A percentile compares a stretch with the other conserved stretches of the same genome.
phyloP scores from a whole-genome alignment of 1,140 invertebrate genomes.

The Megalonaias nervosa region DNA sequence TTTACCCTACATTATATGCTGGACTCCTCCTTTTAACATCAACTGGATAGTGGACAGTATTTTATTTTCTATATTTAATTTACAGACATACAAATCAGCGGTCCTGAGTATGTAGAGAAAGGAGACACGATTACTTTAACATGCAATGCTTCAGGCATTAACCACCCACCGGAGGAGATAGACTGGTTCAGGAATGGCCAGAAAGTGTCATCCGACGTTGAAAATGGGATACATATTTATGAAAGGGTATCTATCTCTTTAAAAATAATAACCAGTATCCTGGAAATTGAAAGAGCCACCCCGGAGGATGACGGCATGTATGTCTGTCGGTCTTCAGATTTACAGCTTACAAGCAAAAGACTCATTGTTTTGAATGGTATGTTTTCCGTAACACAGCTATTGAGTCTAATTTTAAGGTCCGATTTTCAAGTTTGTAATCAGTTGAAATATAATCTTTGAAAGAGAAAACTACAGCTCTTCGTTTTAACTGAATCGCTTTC shows the following conservation, averaged over 20 bases:
- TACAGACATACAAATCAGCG: constrained; percentile 55
- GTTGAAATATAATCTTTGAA: too few species aligned
- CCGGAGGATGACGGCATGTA: constrained; percentile 55
- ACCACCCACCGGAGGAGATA: constrained; percentile 57
- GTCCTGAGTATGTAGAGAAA: constrained; percentile 51
- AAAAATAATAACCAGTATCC: constrained; percentile 53
- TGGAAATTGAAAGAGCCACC: constrained; percentile 49
- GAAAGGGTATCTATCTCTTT: constrained; percentile 45
- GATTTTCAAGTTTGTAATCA: too few species aligned
- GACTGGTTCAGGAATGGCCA: constrained; percentile 65
- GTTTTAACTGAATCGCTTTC: too few species aligned
- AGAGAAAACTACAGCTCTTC: too few species aligned
- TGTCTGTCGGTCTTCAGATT: constrained; percentile 54
- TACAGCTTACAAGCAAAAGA: constrained; percentile 47
- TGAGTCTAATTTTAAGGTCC: too few species aligned
- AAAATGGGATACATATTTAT: constrained; percentile 40
- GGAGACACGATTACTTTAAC: constrained; percentile 46
- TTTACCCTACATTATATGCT: too few species aligned
- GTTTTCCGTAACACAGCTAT: not conserved
- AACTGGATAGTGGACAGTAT: too few species aligned
- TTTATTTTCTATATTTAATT: not conserved
- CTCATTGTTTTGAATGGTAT: constrained; percentile 60
- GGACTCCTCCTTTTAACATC: too few species aligned
- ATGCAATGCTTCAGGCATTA: constrained; percentile 58
- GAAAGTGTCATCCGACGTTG: constrained; percentile 40